Base-by-base conservation (phyloP, 2,113 vertebrate species). In the Upupa epops region DNA sequence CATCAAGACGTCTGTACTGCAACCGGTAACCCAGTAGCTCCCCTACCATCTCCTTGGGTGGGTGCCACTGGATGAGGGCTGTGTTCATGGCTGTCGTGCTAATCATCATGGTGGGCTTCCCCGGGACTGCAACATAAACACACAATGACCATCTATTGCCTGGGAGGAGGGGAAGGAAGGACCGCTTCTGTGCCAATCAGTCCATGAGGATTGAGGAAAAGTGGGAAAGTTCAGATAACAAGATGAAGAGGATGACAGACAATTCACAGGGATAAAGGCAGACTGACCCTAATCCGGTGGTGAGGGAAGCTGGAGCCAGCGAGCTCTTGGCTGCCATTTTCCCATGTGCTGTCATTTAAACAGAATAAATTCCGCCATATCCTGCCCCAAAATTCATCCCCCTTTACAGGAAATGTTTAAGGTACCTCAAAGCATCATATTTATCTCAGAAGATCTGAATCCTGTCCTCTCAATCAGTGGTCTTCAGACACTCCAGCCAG, bases 31-130 rank as follows among this genome's bases (percentile, higher is more conserved):
- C 99, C 84, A 98, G 94, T 86, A 99, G 98, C 93, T 99, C 98
- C 15, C 98, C 99, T 6, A 98, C 98, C 96, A 98, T 98, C 93
- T 99, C 98, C 95, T 98, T 99, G 65, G 99, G 99, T 12, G 98
- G 99, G 97, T 99, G 98, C 99, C 99, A 99, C 97, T 99, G 99
- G 95, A 99, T 98, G 86, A 99, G 97, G 9, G 99, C 99, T 3
- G 99, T 99, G 96, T 99, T 99, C 94, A 98, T 98, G 69, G 98
- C 98, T n/a, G 99, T 99, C 90, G 98, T 98, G 96, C 99, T 99
- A 97, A 99, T 99, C 98, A 99, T 98, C 99, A 99, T 99, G 79
- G 98, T 98, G 93, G 99, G 99, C 89, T 98, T 99, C 80, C 98
- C 98, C 61, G 99, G 99, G 87, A 99, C 99, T 99, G 96, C 83